Base-by-base conservation (phyloP, 2,888 invertebrate species). In the Carterocephalus palaemon region DNA sequence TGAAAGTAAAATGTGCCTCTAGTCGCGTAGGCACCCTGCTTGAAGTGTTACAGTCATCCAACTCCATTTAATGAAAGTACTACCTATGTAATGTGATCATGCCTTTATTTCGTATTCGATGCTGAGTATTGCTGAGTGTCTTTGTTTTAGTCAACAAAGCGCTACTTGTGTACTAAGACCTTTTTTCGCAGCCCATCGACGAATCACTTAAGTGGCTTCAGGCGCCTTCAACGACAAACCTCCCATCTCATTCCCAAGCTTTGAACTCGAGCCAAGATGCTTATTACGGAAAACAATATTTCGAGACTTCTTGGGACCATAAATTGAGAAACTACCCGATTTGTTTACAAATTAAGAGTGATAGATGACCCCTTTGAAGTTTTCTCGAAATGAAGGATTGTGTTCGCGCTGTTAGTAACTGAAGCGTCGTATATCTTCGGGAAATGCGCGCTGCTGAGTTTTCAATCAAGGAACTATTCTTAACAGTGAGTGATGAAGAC, bases 321-420 rank as follows among this genome's bases (percentile, higher is more conserved):
- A 22, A 34, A 23, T 36, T 9, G 10, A 4, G 23, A 19, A 38
- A 38, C 38, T 37, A 17, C 5, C 13, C 6, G 24, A 28, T 38
- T 38, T 28, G 19, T 38, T 38, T 38, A 28, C 37, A 37, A 26
- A 26, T 24, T 13, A 4, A 16, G 38, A 34, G 13, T 38, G 28
- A 38, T 19, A 28, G 38, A 28, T 28, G 38, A 23, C 20, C 5
- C 8, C 38, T 38, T 38, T 38, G 38, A 38, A 38, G 28, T 38
- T 4, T 10, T 29, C 13, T 37, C 4, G 15, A 17, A 38, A 38
- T 28, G 13, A 28, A 12, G 20, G 28, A 38, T 38, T 37, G 26
- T 8, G 17, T 37, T 26, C n/a, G n/a, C 12, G 26, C 17, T 28
- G 20, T 8, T 20, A 17, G 17, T 38, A 19, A 38, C 28, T 19